Base-by-base conservation (phyloP, 2,888 invertebrate genomes). In the Orchesellides sinensis region DNA sequence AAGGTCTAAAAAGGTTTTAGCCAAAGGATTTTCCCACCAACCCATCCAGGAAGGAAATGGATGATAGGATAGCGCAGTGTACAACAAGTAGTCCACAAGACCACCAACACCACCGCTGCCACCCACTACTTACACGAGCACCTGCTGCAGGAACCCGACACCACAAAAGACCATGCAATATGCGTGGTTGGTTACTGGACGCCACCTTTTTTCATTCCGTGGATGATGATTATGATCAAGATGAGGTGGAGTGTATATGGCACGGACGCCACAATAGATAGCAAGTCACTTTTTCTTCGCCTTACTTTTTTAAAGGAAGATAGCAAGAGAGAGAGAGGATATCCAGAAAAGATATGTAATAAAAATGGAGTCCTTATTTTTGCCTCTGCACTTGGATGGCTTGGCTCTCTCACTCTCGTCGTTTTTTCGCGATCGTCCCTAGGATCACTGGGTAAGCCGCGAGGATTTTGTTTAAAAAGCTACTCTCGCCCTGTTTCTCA, bases 1-100 rank as follows among this genome's bases (percentile, higher is more conserved):
- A 79, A 79, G 79, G 79, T 79, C 79, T 79, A 79, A 79, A 78
- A 79, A 79, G 79, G 70, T 79, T 77, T 79, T 79, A 79, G 79
- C 79, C 79, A 79, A 70, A 79, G 79, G 79, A 79, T 79, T 79
- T 79, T 79, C 77, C 77, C n/a, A 77, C 77, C 47, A 49, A n/a
- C n/a, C n/a, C n/a, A n/a, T n/a, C n/a, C n/a, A n/a, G n/a, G n/a
- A n/a, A n/a, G n/a, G n/a, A n/a, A n/a, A n/a, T n/a, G 4, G 10
- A 40, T 8, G 40, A 40, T 14, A 40, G 54, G 32, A 32, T 5
- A 32, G 10, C 40, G 40, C 10, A 40, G 4, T n/a, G n/a, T n/a
- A 40, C 40, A 6, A 6, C 40, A 40, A 2, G n/a, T n/a, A n/a
- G n/a, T n/a, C n/a, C n/a, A n/a, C n/a, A n/a, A 40, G 14, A 5